Percentiles rank a stretch among this genome's conserved stretches.
Evolutionary conservation across 2,113 vertebrate genomes (phyloP).

Genomic region (Telmatochromis bifrenatus): DNA sequence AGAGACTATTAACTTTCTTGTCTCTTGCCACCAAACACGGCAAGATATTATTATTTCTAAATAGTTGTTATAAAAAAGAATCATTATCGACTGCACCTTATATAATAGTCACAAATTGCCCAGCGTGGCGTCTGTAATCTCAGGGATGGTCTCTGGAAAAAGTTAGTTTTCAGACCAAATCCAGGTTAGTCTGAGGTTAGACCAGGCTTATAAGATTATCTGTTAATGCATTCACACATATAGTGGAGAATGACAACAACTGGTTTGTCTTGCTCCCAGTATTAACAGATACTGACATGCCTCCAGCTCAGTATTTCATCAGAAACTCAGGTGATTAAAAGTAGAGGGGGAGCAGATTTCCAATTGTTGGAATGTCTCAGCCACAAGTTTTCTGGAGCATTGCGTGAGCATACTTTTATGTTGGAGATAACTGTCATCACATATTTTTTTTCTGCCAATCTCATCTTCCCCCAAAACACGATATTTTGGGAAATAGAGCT

Average conservation of each 20-base stretch:
- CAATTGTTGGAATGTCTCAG: conserved; percentile 26
- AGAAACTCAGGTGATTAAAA: conserved; percentile 50
- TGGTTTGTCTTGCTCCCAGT: conserved; percentile 4
- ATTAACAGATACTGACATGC: background rate
- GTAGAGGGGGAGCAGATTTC: conserved; percentile 18
- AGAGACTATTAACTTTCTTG: background rate
- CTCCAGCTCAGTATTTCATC: conserved; percentile 47
- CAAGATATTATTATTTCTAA: background rate
- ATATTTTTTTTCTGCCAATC: conserved; percentile 37
- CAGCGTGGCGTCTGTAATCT: background rate
- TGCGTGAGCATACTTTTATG: conserved; percentile 43
- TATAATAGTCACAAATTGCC: background rate
- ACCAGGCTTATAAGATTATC: background rate
- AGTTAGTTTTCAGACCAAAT: background rate
- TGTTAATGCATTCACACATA: background rate
- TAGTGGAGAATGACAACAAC: background rate
- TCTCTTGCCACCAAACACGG: background rate
- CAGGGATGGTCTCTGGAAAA: background rate
- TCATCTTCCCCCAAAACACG: conserved; percentile 7
- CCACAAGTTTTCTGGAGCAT: conserved; percentile 40
- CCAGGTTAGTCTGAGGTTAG: background rate
- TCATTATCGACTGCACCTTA: background rate
- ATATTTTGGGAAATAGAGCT: conserved; percentile 48
- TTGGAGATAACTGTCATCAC: conserved; percentile 44
- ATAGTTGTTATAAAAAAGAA: background rate